These are phyloP conservation scores for Lampropteryx suffumata DNA, from an alignment of 2,888 invertebrate genomes.

Conservation along the genomic window DNA sequence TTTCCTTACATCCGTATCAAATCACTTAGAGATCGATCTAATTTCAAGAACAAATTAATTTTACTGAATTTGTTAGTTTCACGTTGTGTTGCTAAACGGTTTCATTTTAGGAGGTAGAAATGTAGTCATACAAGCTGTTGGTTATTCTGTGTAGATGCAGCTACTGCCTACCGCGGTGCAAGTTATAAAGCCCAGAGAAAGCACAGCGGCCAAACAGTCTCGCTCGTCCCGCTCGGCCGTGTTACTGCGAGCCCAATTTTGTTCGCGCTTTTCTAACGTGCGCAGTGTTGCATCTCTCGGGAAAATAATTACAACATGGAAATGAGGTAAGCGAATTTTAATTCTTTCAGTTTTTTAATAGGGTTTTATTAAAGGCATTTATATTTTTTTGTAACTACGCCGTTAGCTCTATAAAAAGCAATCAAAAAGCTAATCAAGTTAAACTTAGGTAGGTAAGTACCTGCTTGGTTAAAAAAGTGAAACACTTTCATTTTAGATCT, in stretches of 20 bases:
- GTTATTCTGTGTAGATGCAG: constrained; percentile 14
- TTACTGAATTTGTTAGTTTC: constrained; percentile 59
- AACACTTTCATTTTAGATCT: too few species aligned
- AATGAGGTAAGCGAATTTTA: constrained; percentile 60
- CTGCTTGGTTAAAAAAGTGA: too few species aligned
- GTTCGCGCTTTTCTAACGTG: constrained; percentile 61
- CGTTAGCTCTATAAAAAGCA: too few species aligned
- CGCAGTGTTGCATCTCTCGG: constrained; percentile 58
- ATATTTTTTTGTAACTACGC: too few species aligned
- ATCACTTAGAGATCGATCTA: constrained; percentile 39
- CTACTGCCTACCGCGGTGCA: constrained; percentile 40
- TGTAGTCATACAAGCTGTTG: constrained; percentile 3
- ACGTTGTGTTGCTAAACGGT: constrained; percentile 67
- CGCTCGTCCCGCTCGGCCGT: constrained; percentile 47
- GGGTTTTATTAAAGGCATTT: too few species aligned
- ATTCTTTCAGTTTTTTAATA: not conserved
- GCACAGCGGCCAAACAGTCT: constrained; percentile 65
- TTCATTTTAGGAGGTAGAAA: constrained; percentile 56
- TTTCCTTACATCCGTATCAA: constrained; percentile 42
- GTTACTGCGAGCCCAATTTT: constrained; percentile 45
- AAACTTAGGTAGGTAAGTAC: too few species aligned
- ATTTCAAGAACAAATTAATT: constrained; percentile 49
- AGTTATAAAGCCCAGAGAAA: constrained; percentile 79
- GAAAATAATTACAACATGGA: constrained; percentile 51
- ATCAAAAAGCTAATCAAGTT: too few species aligned